phyloP scores from a whole-genome alignment of 2,888 invertebrate species.

The Epistrophe grossulariae region DNA sequence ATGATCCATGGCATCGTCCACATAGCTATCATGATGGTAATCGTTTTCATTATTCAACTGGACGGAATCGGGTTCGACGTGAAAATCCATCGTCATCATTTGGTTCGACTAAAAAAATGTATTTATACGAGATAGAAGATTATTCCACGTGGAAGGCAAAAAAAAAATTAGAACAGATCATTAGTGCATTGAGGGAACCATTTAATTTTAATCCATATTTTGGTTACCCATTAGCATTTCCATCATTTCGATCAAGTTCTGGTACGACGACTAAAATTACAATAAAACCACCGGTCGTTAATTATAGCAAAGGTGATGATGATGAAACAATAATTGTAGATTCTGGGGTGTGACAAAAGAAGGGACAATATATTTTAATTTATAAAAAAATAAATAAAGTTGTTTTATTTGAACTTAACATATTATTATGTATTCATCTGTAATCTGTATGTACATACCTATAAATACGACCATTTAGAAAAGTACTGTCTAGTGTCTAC shows the following conservation, averaged over 20 bases:
- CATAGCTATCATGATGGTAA: conserved; percentile 56
- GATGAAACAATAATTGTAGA: background rate
- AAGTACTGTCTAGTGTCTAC: no score
- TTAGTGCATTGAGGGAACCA: conserved; percentile 22
- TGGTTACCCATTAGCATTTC: conserved; percentile 10
- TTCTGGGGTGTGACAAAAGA: background rate
- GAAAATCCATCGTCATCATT: conserved; percentile 10
- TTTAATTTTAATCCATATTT: conserved; percentile 7
- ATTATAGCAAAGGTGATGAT: background rate
- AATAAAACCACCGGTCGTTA: conserved; percentile 66
- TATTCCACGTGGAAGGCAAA: conserved; percentile 40
- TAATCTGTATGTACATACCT: no score
- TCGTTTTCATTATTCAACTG: conserved; percentile 49
- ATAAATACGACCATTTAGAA: no score
- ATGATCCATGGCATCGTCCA: conserved; percentile 80
- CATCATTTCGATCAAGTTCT: conserved; percentile 33
- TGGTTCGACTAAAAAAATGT: conserved; percentile 52
- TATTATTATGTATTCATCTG: no score
- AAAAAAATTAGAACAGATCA: conserved; percentile 30
- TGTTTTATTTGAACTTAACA: background rate
- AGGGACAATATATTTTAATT: conserved; percentile 29
- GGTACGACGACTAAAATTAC: conserved; percentile 44
- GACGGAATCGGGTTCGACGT: conserved; percentile 56
- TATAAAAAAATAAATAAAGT: background rate
- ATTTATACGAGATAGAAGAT: conserved; percentile 60